phyloP scores from a whole-genome alignment of 2,113 vertebrate species.

The Aleadryas rufinucha region DNA sequence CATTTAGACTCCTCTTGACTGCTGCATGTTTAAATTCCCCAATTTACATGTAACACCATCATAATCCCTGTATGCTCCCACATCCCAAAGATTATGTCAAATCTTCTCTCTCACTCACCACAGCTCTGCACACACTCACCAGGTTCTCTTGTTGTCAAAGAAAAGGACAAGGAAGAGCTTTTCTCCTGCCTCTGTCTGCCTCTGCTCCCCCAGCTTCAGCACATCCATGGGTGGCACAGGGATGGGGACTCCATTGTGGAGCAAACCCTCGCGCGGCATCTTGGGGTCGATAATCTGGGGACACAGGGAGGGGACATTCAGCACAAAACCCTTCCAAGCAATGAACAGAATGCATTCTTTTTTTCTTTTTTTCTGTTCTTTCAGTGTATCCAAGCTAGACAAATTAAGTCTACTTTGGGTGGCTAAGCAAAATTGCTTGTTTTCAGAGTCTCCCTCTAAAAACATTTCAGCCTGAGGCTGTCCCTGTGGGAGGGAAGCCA shows the following conservation, averaged over 20 bases:
- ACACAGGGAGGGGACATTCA: neutral
- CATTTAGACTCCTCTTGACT: neutral
- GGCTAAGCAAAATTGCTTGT: neutral
- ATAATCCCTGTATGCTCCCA: neutral
- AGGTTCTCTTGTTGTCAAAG: slow-evolving; percentile 99
- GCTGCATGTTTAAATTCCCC: neutral
- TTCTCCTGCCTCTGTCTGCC: slow-evolving; percentile 85
- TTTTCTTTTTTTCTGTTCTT: neutral
- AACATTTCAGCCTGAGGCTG: neutral
- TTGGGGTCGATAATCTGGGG: slow-evolving; percentile 93
- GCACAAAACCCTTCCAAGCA: neutral
- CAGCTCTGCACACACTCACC: slow-evolving; percentile 73
- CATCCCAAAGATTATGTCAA: neutral
- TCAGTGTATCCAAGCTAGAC: neutral
- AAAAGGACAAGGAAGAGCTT: slow-evolving; percentile 97
- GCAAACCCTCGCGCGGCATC: slow-evolving; percentile 93
- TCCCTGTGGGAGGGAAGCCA: neutral
- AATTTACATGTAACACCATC: neutral
- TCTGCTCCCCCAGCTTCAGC: slow-evolving; percentile 88
- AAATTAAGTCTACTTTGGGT: neutral
- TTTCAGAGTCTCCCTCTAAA: neutral
- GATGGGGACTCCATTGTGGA: slow-evolving; percentile 97
- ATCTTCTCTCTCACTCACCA: slow-evolving; percentile 68
- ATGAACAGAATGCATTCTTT: neutral
- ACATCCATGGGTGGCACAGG: slow-evolving; percentile 94